Evolutionary conservation across 2,113 vertebrate species (phyloP).

Genomic region (Fulica atra): DNA sequence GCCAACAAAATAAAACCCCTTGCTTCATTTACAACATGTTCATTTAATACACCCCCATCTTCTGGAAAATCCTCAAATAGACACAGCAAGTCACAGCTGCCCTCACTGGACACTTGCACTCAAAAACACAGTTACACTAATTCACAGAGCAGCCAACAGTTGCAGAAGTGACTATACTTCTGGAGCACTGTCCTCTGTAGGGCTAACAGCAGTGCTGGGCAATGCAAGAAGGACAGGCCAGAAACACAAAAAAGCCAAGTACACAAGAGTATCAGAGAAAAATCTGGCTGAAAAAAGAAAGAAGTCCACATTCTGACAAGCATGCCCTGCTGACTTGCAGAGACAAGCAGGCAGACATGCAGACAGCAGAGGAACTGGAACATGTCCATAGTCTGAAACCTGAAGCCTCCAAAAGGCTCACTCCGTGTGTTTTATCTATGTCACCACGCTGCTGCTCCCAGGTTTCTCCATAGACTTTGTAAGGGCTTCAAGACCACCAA

Average conservation of each 20-base stretch:
- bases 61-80: conserved; percentile 13
- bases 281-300: rapidly evolving
- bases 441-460: neutral
- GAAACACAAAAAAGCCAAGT: neutral
- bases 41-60: neutral
- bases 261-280: neutral
- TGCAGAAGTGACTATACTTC: conserved; percentile 10
- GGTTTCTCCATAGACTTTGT: neutral
- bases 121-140: neutral
- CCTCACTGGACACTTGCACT: neutral
- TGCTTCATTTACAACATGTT: neutral
- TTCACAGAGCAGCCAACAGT: neutral
- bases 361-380: neutral
- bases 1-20: neutral
- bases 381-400: rapidly evolving
- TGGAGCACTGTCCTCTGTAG: neutral
- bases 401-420: neutral
- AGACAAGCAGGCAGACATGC: no score
- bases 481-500: neutral
- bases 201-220: neutral
- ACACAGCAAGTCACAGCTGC: neutral
- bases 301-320: neutral
- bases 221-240: neutral
- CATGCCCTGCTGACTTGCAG: neutral
- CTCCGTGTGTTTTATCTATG: rapidly evolving